Evolutionary conservation across 2,797 vertebrate species (phyloP), one percentile per base, ranked within the genome.

Genomic region (Peromyscus melanophrys): DNA sequence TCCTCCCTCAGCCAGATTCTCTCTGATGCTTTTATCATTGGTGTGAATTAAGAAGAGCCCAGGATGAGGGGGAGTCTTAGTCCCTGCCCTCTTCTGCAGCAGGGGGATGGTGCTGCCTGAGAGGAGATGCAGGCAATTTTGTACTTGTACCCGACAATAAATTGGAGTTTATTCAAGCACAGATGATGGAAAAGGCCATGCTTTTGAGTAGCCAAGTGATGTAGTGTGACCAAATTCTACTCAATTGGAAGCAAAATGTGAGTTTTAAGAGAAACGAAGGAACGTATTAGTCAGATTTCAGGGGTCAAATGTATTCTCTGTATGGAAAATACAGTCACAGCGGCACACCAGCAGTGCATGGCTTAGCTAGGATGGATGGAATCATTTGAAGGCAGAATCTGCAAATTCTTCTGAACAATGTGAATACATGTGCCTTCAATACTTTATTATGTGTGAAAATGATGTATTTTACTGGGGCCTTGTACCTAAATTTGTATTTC

Each of bases 401-500:
- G 37, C 59, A 81, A 6, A 43, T 29, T 85, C 19, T 84, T 81
- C 57, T 63, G 59, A 59, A 46, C 77, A 78, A 61, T 77, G 23
- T 43, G 8, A 80, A 63, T 75, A 40, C 40, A 52, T 59, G 75
- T 91, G 57, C 61, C 55, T 76, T 40, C 57, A 75, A 76, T 87
- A 73, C n/a, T 87, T 71, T 73, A 27, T 81, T 78, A 80, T 37
- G 43, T 80, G 43, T n/a, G 14, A 34, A 75, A 87, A 65, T 86
- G 43, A 93, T 71, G 29, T n/a, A 57, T 82, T 91, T 29, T 61
- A n/a, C 63, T 49, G 91, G 71, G 55, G 14, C 27, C n/a, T 92
- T 92, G 4, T 23, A 46, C 43, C 55, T 90, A 46, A 89, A 75
- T 96, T 91, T 95, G 31, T 85, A 71, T 96, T 78, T 95, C 43